These are phyloP conservation scores for Gasteruption jaculator DNA, from an alignment of 2,888 invertebrate genomes.

Conservation along the genomic window DNA sequence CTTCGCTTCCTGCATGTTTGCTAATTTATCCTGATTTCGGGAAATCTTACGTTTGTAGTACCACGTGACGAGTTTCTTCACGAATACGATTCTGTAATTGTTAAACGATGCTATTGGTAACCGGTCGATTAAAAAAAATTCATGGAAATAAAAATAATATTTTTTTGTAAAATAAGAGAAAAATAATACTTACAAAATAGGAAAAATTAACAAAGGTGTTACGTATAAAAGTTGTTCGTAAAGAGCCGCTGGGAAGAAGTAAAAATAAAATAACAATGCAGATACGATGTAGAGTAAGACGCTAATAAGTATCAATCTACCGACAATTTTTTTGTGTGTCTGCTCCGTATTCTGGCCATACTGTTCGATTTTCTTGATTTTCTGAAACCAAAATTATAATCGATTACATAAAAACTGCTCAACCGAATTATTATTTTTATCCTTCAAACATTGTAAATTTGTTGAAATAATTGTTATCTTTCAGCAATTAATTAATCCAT, in stretches of 20 bases:
- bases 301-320: conserved; percentile 69
- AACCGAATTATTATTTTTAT: conserved; percentile 2
- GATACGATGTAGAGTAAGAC: conserved; percentile 68
- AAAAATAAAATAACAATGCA: conserved; percentile 73
- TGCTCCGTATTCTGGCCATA: conserved; percentile 77
- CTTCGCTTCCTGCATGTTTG: conserved; percentile 73
- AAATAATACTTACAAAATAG: conserved; percentile 70
- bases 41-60: conserved; percentile 81
- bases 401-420: conserved; percentile 8
- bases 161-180: background rate
- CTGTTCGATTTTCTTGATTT: conserved; percentile 76
- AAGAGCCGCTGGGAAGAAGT: conserved; percentile 73
- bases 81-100: conserved; percentile 66
- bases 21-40: conserved; percentile 71
- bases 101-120: conserved; percentile 18
- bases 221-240: conserved; percentile 71
- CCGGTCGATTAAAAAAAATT: conserved; percentile 16
- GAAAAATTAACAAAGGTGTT: conserved; percentile 74
- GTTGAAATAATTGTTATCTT: no score
- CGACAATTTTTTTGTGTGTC: conserved; percentile 75
- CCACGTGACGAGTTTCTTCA: conserved; percentile 79
- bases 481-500: conserved; percentile 4
- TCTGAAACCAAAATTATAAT: conserved; percentile 44
- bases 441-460: conserved; percentile 5
- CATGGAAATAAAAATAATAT: conserved; percentile 1